Percentiles rank a stretch among this genome's conserved stretches.
phyloP scores from a whole-genome alignment of 2,797 vertebrate genomes.

The Diplodus puntazzo region DNA sequence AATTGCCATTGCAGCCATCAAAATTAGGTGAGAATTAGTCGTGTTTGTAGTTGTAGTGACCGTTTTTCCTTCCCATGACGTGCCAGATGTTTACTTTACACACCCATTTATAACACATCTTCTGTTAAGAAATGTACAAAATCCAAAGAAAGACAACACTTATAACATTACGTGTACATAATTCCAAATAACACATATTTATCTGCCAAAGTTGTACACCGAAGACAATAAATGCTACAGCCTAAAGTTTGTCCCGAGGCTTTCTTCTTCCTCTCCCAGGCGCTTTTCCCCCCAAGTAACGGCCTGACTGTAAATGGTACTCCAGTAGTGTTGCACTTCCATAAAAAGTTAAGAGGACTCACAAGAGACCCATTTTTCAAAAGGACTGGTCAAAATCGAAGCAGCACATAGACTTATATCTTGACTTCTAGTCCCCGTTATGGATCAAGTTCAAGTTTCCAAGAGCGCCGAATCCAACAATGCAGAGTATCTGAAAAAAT shows the following conservation, averaged over 20 bases:
- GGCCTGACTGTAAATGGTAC: constrained; percentile 3
- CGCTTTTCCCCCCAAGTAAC: not conserved
- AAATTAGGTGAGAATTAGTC: not conserved
- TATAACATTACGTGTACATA: not conserved
- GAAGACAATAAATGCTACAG: constrained; percentile 6
- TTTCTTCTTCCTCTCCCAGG: not conserved
- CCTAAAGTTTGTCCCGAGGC: constrained; percentile 29
- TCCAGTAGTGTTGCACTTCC: constrained; percentile 13
- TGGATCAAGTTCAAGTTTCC: not conserved
- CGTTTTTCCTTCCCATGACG: not conserved
- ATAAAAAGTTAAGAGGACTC: constrained; percentile 18
- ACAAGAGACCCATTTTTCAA: constrained; percentile 14
- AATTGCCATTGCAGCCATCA: too few relatives aligned
- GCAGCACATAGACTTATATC: not conserved
- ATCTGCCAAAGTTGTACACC: not conserved
- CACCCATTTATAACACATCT: not conserved
- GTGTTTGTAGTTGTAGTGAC: not conserved
- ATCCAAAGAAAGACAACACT: not conserved
- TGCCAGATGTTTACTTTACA: not conserved
- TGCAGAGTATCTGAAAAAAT: not conserved
- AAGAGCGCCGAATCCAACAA: not conserved
- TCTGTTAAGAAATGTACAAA: not conserved
- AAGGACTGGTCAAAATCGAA: constrained; percentile 10
- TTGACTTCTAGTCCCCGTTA: not conserved
- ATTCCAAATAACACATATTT: not conserved